Percentiles rank a stretch among this genome's conserved stretches.
Evolutionary conservation across 2,113 vertebrate genomes (phyloP).

Genomic region (Turnix velox): DNA sequence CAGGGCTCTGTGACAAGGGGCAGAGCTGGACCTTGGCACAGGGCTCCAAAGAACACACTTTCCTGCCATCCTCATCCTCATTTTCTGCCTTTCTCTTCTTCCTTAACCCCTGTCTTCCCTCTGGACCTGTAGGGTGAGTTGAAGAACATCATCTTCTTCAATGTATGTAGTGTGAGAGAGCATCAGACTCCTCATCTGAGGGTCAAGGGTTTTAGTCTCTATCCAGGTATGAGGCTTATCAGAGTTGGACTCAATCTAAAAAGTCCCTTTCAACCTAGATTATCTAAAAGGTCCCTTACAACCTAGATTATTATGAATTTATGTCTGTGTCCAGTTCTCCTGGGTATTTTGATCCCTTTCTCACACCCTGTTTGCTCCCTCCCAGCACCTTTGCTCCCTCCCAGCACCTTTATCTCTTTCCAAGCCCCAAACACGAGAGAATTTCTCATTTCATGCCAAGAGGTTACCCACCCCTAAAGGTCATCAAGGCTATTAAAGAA

Average conservation of each 20-base stretch:
- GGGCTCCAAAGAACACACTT: neutral
- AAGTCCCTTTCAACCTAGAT: too few species aligned
- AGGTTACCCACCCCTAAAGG: slow-evolving; percentile 2
- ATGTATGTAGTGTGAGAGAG: too few species aligned
- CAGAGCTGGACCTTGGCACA: neutral
- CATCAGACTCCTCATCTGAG: too few species aligned
- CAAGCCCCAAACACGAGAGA: too few species aligned
- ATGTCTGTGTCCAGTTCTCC: neutral
- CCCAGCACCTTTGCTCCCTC: neutral
- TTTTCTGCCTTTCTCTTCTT: neutral
- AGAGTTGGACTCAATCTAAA: too few species aligned
- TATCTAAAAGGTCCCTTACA: too few species aligned
- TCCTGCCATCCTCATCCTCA: neutral
- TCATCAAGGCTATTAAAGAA: slow-evolving; percentile 32
- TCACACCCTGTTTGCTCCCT: neutral
- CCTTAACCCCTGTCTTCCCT: neutral
- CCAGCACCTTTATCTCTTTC: neutral
- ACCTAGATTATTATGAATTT: too few species aligned
- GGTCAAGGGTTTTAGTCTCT: too few species aligned
- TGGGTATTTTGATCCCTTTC: neutral
- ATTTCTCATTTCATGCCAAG: neutral
- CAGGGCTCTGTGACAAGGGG: neutral
- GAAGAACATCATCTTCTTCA: neutral
- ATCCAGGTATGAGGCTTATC: too few species aligned
- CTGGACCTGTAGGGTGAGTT: neutral